These are phyloP conservation scores for Cephalotes varians DNA, from an alignment of 2,888 invertebrate genomes.

Conservation along the genomic window DNA sequence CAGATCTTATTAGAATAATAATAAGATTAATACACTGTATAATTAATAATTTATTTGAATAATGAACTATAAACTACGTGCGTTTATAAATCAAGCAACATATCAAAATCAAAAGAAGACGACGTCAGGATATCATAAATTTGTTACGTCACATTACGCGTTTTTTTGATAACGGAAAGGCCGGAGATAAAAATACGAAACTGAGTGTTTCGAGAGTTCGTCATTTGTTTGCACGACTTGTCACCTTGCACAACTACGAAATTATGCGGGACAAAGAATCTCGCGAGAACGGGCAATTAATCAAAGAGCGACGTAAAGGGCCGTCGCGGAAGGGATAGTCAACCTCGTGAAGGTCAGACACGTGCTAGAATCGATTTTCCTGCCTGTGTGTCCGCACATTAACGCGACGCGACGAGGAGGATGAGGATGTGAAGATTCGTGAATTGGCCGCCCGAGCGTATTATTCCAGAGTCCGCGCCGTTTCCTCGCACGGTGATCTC, in stretches of 20 bases:
- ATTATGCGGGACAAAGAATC: constrained; percentile 10
- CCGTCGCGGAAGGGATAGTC: constrained; percentile 39
- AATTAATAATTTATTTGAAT: too few relatives aligned
- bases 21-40: too few relatives aligned
- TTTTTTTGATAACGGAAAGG: background rate
- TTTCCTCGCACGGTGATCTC: background rate
- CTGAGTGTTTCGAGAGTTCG: background rate
- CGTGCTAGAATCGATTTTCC: constrained; percentile 76
- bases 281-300: constrained; percentile 27
- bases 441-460: constrained; percentile 7
- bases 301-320: constrained; percentile 33
- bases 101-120: background rate
- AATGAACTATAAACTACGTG: too few relatives aligned
- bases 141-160: too few relatives aligned
- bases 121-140: background rate
- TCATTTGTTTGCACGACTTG: background rate
- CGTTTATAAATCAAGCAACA: background rate
- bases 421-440: constrained; percentile 25
- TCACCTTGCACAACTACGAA: background rate
- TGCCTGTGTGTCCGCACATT: constrained; percentile 19
- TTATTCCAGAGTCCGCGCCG: background rate
- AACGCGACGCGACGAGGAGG: background rate
- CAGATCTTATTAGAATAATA: too few relatives aligned
- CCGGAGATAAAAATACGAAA: background rate
- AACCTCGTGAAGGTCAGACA: constrained; percentile 75